Base-by-base conservation (phyloP, 2,797 vertebrate genomes). In the Argentina silus region DNA sequence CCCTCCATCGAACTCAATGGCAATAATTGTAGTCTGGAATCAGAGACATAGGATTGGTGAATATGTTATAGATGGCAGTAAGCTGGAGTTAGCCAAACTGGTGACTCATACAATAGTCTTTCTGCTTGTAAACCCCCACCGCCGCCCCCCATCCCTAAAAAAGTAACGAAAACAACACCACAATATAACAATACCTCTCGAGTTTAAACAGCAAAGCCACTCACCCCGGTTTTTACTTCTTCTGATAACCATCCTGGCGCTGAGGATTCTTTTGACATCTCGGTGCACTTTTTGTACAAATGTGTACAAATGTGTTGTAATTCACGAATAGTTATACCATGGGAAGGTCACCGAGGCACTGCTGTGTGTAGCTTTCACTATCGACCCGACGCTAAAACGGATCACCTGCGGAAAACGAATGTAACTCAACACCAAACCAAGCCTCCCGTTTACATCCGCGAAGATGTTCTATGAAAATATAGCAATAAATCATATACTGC, bases 11-110 rank as follows among this genome's bases (percentile, higher is more conserved):
- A 87, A 97, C 75, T 95, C 93, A 14, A 96, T 92, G 0, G 90
- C 96, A 1, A 96, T 95, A 66, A 97, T 97, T 19, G 96, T 96
- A 0, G 96, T 97, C 96, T 97, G 69, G 12, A 77, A 60, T 8
- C 10, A 11, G 2, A 9, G 10, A 23, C 11, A 12, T 19, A 36
- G 23, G 6, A 53, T 6, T 53, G 50, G 1, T 7, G n/a, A n/a
- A 53, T 53, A 53, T 36, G 4, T 2, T 36, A 36, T 36, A 36
- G 27, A 36, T 36, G 27, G 27, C 27, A 36, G 4, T 7, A 63
- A 0, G 43, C n/a, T 55, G 15, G 53, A 55, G n/a, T n/a, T 8
- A n/a, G 53, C n/a, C 53, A 15, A 55, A n/a, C 7, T 55, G n/a
- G 53, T 6, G 4, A 36, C 27, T 36, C 27, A 36, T 36, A 36